Evolutionary conservation across 2,113 vertebrate species (phyloP).

Genomic region (Coptodon rendalli): DNA sequence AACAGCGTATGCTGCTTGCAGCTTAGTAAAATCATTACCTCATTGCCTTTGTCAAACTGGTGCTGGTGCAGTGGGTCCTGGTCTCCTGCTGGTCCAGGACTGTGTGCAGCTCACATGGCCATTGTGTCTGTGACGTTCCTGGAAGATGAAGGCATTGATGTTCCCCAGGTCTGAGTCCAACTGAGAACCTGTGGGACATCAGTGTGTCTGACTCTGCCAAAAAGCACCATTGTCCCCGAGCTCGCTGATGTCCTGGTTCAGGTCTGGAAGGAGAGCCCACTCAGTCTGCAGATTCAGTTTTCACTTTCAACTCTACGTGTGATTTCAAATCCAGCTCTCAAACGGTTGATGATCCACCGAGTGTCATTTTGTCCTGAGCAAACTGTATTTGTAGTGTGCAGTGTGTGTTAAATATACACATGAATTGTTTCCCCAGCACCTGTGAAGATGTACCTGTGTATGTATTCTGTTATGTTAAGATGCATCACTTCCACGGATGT

Average conservation of each 20-base stretch:
- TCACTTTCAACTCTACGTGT: fast-evolving
- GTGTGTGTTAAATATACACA: neutral
- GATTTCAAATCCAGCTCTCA: neutral
- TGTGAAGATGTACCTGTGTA: neutral
- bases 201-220: fast-evolving
- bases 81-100: neutral
- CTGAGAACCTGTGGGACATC: neutral
- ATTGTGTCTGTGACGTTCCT: fast-evolving
- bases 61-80: neutral
- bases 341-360: fast-evolving
- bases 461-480: neutral
- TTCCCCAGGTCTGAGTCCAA: neutral
- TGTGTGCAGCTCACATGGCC: neutral
- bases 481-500: fast-evolving
- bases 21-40: fast-evolving
- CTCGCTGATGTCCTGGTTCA: neutral
- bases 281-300: neutral
- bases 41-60: neutral
- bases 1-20: neutral
- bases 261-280: neutral
- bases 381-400: neutral
- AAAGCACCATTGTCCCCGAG: neutral
- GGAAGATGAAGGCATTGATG: neutral
- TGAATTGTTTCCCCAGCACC: neutral
- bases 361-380: neutral